phyloP scores from a whole-genome alignment of 2,888 invertebrate genomes.

The Hirtodrosophila confusa region DNA sequence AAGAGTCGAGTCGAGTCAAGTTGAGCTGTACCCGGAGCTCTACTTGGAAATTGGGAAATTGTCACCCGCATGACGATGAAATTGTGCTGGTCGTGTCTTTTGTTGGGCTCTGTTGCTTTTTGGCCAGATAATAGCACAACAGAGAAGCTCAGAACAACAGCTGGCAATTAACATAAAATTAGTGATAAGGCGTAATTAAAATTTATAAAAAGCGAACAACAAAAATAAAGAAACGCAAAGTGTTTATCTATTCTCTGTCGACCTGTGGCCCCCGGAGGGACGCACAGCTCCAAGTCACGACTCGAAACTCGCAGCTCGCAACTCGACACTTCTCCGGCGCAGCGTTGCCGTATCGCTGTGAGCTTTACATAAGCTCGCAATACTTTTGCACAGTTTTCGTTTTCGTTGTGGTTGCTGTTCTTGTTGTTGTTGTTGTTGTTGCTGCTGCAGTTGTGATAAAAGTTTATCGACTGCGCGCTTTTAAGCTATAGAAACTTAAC shows the following conservation, averaged over 20 bases:
- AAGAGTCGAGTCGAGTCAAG: conserved; percentile 24
- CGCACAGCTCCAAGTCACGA: conserved; percentile 32
- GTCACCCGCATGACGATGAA: conserved; percentile 63
- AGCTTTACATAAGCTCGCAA: conserved; percentile 24
- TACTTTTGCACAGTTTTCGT: conserved; percentile 59
- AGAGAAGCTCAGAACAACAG: conserved; percentile 50
- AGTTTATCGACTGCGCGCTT: conserved; percentile 73
- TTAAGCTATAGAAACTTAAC: conserved; percentile 56
- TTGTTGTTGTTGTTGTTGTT: conserved; percentile 27
- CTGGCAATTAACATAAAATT: conserved; percentile 81
- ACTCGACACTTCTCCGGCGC: too few relatives aligned
- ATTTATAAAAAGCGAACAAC: conserved; percentile 49
- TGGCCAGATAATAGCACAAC: conserved; percentile 37
- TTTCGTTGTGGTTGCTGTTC: conserved; percentile 26
- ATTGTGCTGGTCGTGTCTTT: conserved; percentile 59
- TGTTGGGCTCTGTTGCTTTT: conserved; percentile 36
- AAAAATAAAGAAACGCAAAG: conserved; percentile 38
- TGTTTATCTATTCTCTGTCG: conserved; percentile 58
- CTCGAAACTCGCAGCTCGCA: too few relatives aligned
- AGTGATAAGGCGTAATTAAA: conserved; percentile 78
- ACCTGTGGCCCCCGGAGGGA: conserved; percentile 32
- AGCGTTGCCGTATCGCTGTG: too few relatives aligned
- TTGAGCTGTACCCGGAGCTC: conserved; percentile 30
- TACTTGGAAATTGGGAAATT: conserved; percentile 50
- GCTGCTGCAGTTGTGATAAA: conserved; percentile 75